Conservation (phyloP, 2,888 invertebrate genomes). For the Serrognathus titanus region DNA sequence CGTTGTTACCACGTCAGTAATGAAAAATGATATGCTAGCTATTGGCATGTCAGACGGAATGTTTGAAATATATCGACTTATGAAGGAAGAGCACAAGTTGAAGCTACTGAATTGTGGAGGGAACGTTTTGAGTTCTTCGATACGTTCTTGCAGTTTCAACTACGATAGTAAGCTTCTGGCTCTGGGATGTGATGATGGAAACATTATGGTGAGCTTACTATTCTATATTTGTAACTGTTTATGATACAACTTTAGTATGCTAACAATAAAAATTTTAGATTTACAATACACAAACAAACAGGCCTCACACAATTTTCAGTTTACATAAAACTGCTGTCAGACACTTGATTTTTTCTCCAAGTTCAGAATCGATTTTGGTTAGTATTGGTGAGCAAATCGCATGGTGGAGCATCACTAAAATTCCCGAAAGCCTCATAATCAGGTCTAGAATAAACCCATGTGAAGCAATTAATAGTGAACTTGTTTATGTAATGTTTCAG, state of each 20-base stretch:
- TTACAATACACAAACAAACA: background rate
- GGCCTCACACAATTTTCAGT: slow-evolving; percentile 36
- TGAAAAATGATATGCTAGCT: slow-evolving; percentile 26
- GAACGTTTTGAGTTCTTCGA: slow-evolving; percentile 19
- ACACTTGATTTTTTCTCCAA: slow-evolving; percentile 54
- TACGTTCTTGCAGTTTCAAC: slow-evolving; percentile 43
- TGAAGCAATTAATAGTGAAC: background rate
- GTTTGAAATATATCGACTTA: slow-evolving; percentile 25
- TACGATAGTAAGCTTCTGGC: slow-evolving; percentile 59
- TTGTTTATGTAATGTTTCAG: background rate
- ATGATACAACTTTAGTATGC: too few species aligned
- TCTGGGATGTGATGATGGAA: slow-evolving; percentile 60
- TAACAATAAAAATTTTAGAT: background rate
- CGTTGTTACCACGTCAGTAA: slow-evolving; percentile 25
- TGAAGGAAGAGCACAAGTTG: background rate
- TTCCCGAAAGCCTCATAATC: slow-evolving; percentile 10
- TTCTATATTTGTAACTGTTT: too few species aligned
- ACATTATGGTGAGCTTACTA: slow-evolving; percentile 55
- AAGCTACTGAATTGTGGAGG: slow-evolving; percentile 11
- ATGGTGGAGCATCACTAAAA: slow-evolving; percentile 53
- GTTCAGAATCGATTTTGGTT: slow-evolving; percentile 51
- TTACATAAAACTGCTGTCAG: slow-evolving; percentile 56
- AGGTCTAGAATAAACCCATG: background rate
- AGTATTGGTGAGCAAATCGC: slow-evolving; percentile 58
- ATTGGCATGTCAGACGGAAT: slow-evolving; percentile 26